Evolutionary conservation across 2,113 vertebrate genomes (phyloP).

Genomic region (Montifringilla adamsi): DNA sequence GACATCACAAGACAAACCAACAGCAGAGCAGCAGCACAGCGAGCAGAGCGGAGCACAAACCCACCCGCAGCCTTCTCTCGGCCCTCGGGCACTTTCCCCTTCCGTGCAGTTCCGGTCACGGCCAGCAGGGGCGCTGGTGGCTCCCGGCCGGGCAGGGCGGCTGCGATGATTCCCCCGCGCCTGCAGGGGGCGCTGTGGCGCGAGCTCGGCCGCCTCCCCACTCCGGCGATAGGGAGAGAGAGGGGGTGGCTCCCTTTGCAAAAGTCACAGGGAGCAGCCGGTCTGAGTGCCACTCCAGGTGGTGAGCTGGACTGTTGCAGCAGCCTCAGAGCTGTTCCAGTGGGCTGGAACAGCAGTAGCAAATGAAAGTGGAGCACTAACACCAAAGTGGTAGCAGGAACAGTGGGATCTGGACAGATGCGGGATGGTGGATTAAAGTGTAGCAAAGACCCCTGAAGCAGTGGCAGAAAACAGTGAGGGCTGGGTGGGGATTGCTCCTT

Average conservation of each 20-base stretch:
- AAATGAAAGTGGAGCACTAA: neutral
- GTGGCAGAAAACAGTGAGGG: neutral
- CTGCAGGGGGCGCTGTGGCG: too few species aligned
- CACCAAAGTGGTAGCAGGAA: neutral
- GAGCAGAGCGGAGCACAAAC: too few species aligned
- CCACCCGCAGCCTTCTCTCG: neutral
- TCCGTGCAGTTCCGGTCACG: neutral
- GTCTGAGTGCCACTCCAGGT: neutral
- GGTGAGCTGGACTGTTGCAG: neutral
- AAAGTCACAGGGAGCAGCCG: neutral
- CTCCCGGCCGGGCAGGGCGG: too few species aligned
- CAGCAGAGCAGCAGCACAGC: neutral
- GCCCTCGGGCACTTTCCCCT: neutral
- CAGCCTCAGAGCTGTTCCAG: too few species aligned
- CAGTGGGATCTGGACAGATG: neutral
- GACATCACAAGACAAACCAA: neutral
- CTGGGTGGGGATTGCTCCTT: neutral
- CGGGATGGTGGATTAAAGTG: neutral
- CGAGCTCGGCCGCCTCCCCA: too few species aligned
- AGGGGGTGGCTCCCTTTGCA: neutral
- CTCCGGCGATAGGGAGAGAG: too few species aligned
- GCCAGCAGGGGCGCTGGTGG: neutral
- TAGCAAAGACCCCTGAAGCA: neutral
- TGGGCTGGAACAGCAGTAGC: neutral
- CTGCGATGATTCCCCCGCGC: too few species aligned